phyloP scores from a whole-genome alignment of 2,113 vertebrate species.

The Bujurquina vittata region DNA sequence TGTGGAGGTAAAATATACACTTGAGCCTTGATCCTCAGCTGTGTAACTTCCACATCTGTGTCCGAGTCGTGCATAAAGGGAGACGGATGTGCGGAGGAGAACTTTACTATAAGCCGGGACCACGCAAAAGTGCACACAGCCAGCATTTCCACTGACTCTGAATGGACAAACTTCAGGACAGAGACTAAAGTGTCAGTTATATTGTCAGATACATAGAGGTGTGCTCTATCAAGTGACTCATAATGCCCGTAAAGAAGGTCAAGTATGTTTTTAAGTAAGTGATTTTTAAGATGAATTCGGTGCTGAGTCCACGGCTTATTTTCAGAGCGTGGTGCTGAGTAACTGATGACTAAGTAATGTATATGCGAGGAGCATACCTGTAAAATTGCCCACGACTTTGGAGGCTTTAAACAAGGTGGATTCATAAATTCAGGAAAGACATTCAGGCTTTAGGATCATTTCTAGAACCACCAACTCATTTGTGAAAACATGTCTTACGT shows the following conservation, averaged over 20 bases:
- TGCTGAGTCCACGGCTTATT: constrained; percentile 53
- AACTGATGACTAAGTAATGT: constrained; percentile 64
- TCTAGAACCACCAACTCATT: constrained; percentile 29
- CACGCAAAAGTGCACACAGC: neutral
- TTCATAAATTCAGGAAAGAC: constrained; percentile 44
- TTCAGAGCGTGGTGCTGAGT: constrained; percentile 41
- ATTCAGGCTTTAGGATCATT: constrained; percentile 20
- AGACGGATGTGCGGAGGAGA: constrained; percentile 16
- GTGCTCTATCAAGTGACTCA: constrained; percentile 1
- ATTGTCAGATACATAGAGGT: neutral
- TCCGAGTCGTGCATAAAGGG: constrained; percentile 56
- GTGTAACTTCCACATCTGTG: constrained; percentile 28
- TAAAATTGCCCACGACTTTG: constrained; percentile 56
- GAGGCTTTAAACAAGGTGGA: constrained; percentile 42
- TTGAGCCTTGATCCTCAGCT: constrained; percentile 35
- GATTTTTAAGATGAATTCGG: constrained; percentile 1
- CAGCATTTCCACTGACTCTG: neutral
- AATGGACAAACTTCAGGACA: neutral
- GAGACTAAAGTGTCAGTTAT: constrained; percentile 19
- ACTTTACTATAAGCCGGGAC: constrained; percentile 7
- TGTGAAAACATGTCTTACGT: constrained; percentile 47
- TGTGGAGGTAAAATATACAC: constrained; percentile 61
- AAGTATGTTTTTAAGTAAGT: neutral
- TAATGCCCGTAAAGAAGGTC: neutral
- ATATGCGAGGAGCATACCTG: constrained; percentile 56